Conservation (phyloP, 2,888 invertebrate species). For the Pogonocherus hispidulus region DNA sequence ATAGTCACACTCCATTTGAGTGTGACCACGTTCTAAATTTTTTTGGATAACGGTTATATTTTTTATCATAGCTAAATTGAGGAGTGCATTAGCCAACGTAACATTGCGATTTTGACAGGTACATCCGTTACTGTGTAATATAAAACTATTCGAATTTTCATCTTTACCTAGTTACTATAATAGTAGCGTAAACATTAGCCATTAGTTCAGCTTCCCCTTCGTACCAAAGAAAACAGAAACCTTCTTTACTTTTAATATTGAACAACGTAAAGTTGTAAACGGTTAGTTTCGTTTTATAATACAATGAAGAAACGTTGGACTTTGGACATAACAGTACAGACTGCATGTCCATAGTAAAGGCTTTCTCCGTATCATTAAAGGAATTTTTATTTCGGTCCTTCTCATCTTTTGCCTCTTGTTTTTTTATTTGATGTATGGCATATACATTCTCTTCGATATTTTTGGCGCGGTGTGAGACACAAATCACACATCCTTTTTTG, state of each 20-base stretch:
- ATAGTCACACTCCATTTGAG: slow-evolving; percentile 21
- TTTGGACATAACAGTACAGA: slow-evolving; percentile 3
- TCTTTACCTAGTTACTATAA: slow-evolving; percentile 10
- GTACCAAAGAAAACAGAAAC: slow-evolving; percentile 28
- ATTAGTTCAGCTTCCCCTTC: slow-evolving; percentile 2
- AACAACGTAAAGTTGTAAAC: slow-evolving; percentile 19
- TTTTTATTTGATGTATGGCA: slow-evolving; percentile 10
- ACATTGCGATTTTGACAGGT: slow-evolving; percentile 6
- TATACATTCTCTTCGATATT: slow-evolving; percentile 5
- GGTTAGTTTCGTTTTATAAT: slow-evolving; percentile 27
- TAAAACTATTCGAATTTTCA: slow-evolving; percentile 2
- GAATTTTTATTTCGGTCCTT: slow-evolving; percentile 23
- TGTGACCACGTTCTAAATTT: slow-evolving; percentile 15
- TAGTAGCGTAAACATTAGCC: background rate
- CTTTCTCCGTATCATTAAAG: slow-evolving; percentile 2
- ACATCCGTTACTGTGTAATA: slow-evolving; percentile 10
- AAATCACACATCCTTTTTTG: slow-evolving; percentile 7
- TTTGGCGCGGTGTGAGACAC: slow-evolving; percentile 9
- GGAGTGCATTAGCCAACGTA: slow-evolving; percentile 1
- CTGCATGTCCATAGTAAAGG: slow-evolving; percentile 6
- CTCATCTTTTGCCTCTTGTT: slow-evolving; percentile 10
- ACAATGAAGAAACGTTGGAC: slow-evolving; percentile 6
- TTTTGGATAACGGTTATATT: slow-evolving; percentile 9
- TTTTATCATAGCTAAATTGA: slow-evolving; percentile 1
- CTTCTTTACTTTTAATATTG: slow-evolving; percentile 24